A percentile compares a stretch with the other conserved stretches of the same genome.
phyloP scores from a whole-genome alignment of 2,113 vertebrate genomes.

The Thinocorus orbignyianus region DNA sequence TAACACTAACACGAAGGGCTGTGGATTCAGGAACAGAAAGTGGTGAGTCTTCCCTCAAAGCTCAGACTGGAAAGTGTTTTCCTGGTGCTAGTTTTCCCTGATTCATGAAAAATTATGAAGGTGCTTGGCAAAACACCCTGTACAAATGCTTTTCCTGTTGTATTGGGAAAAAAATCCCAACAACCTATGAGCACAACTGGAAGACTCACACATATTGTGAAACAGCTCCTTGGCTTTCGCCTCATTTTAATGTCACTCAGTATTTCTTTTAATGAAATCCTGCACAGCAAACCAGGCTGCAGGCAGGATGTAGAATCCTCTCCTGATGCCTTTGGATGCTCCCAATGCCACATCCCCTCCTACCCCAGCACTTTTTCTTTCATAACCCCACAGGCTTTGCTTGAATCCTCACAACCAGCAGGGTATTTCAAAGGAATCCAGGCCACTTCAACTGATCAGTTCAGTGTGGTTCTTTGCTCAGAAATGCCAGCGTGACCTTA shows the following conservation, averaged over 20 bases:
- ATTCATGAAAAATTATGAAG: not conserved
- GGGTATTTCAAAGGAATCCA: not conserved
- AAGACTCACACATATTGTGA: constrained; percentile 24
- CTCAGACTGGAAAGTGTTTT: not conserved
- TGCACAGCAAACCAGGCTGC: not conserved
- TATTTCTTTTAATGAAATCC: not conserved
- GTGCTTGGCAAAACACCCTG: not conserved
- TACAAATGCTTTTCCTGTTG: constrained; percentile 15
- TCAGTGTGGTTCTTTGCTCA: constrained; percentile 8
- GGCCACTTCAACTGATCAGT: not conserved
- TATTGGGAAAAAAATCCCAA: not conserved
- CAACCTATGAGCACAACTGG: not conserved
- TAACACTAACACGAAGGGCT: not conserved
- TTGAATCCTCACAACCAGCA: not conserved
- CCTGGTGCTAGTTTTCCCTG: not conserved
- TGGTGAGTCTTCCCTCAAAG: not conserved
- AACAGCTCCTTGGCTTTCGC: not conserved
- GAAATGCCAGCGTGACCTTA: constrained; percentile 58
- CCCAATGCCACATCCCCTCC: not conserved
- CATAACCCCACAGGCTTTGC: not conserved
- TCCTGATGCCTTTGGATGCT: not conserved
- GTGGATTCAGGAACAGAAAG: not conserved
- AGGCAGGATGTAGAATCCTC: not conserved
- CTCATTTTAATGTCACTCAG: not conserved
- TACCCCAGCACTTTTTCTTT: not conserved